Evolutionary conservation across 2,797 vertebrate genomes (phyloP), one percentile per base, ranked within the genome.

Genomic region (Perdix hodgsoniae): DNA sequence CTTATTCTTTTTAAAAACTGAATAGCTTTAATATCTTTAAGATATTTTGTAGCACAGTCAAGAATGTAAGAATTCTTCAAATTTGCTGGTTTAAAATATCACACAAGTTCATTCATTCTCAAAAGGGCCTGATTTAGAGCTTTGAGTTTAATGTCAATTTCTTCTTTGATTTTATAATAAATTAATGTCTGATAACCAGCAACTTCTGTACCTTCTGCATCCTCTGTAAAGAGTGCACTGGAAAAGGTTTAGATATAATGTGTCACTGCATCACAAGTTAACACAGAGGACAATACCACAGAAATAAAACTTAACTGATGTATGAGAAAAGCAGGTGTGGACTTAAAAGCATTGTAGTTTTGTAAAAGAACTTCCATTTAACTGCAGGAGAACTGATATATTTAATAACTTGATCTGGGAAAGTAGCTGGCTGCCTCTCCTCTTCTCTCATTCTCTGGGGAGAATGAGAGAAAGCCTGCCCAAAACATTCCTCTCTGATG

Each of bases 121-220:
- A 72, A 54, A 83, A 26, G 26, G 18, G 24, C 24, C 31, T 0
- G 0, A 50, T 65, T 73, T 44, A 87, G 71, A 77, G 44, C 31
- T 79, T 79, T 71, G 21, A 76, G 79, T 71, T 1, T 11, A 65
- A 76, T 76, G 19, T 26, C 9, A 60, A 8, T 64, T 91, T 82
- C 29, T 83, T 74, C 21, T 57, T 85, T 49, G 44, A 79, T 80
- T 89, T 92, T 27, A 11, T 76, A 76, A 84, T 66, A 86, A 88
- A 91, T 44, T 47, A 31, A 49, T 52, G 18, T 0, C 0, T 59
- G 45, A 90, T 23, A 73, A 35, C 26, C 37, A 22, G 47, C 14
- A 33, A n/a, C 14, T 73, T 76, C 47, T 73, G 47, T 35, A 44
- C 57, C 71, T 79, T 63, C 47, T 56, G 64, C 76, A 63, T 70